Percentiles rank a stretch among this genome's conserved stretches.
phyloP scores from a whole-genome alignment of 2,113 vertebrate species.

The Oreochromis spilurus region DNA sequence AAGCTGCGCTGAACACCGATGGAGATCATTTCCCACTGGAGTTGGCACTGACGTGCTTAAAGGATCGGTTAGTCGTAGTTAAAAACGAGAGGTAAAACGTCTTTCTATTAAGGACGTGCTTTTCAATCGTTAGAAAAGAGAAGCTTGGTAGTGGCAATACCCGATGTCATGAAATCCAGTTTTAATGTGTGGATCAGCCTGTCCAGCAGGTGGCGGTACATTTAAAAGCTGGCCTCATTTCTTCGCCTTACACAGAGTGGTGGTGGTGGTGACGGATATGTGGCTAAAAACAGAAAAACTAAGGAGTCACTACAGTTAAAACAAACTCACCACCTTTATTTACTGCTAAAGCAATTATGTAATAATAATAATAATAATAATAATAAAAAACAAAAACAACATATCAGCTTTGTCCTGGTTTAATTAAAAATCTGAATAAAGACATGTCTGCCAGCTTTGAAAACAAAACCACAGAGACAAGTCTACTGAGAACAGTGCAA shows the following conservation, averaged over 20 bases:
- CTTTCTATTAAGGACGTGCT: background rate
- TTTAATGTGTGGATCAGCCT: background rate
- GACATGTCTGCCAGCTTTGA: conserved; percentile 45
- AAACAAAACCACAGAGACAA: conserved; percentile 50
- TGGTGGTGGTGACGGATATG: background rate
- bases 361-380: conserved; percentile 44
- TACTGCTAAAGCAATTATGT: conserved; percentile 48
- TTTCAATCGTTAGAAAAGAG: background rate
- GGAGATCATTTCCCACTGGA: background rate
- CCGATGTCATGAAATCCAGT: background rate
- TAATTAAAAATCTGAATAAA: conserved; percentile 72
- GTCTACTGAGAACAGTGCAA: conserved; percentile 64
- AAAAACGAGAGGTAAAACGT: background rate
- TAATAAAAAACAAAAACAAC: background rate
- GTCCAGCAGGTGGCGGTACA: conserved; percentile 19
- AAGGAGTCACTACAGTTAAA: background rate
- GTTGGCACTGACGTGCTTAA: background rate
- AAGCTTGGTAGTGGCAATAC: background rate
- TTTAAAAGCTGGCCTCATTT: background rate
- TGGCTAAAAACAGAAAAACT: background rate
- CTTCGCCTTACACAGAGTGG: background rate
- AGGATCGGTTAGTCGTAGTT: background rate
- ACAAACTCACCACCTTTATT: conserved; percentile 49
- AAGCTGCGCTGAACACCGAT: background rate
- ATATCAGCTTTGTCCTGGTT: conserved; percentile 72